Evolutionary conservation across 2,888 invertebrate species (phyloP).

Genomic region (Dinocampus coccinellae): DNA sequence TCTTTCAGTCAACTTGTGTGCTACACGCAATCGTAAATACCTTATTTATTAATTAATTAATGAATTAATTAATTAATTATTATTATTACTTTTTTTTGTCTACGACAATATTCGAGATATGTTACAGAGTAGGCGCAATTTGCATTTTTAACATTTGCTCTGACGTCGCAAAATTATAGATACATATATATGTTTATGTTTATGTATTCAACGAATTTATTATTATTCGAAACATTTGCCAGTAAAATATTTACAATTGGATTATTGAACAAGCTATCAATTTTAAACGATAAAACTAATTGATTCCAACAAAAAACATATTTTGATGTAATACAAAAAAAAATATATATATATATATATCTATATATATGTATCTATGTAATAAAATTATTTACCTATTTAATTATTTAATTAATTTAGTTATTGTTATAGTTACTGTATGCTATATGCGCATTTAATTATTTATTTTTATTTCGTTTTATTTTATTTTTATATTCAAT

Average conservation of each 20-base stretch:
- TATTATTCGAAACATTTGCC: neutral
- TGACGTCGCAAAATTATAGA: neutral
- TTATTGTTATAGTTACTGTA: too few relatives aligned
- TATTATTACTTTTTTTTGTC: neutral
- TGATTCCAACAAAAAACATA: too few relatives aligned
- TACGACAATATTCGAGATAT: constrained; percentile 8
- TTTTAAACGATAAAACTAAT: neutral
- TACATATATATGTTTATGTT: neutral
- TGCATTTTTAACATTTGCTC: neutral
- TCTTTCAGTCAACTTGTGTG: neutral
- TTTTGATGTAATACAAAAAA: too few relatives aligned
- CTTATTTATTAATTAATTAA: neutral
- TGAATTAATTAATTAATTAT: too few relatives aligned
- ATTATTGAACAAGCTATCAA: neutral
- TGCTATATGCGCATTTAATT: too few relatives aligned
- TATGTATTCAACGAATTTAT: neutral
- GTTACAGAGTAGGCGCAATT: constrained; percentile 15
- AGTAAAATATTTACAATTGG: neutral
- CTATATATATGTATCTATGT: too few relatives aligned
- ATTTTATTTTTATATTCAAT: too few relatives aligned
- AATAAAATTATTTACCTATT: too few relatives aligned
- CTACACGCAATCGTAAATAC: neutral
- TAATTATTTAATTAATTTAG: neutral
- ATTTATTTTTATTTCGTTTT: too few relatives aligned
- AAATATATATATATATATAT: too few relatives aligned